Evolutionary conservation across 2,113 vertebrate species (phyloP).

Genomic region (Dicaeum eximium): DNA sequence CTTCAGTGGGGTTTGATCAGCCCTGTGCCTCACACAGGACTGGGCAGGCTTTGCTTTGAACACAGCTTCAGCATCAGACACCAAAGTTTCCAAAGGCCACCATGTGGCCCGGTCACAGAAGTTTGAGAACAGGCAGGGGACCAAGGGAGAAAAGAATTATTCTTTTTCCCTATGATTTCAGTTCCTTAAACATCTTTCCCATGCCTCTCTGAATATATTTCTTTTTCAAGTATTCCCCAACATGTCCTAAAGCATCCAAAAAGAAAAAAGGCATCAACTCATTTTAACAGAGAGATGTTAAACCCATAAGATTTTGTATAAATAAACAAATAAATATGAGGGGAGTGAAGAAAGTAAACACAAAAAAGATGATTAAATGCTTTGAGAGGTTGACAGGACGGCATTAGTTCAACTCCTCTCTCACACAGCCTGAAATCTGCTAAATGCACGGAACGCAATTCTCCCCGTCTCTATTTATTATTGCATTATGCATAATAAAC

Average conservation of each 20-base stretch:
- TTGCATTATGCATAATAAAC: constrained; percentile 11
- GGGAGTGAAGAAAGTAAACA: background rate
- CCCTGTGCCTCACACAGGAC: background rate
- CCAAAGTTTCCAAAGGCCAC: background rate
- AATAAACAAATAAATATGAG: background rate
- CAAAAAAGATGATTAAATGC: background rate
- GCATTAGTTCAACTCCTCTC: background rate
- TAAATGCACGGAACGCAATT: background rate
- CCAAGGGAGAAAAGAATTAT: background rate
- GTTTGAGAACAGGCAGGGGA: background rate
- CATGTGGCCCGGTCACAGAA: background rate
- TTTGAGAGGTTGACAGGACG: background rate
- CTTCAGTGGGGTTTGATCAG: background rate
- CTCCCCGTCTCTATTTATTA: background rate
- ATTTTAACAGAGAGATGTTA: background rate
- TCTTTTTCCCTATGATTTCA: background rate
- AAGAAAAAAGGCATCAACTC: background rate
- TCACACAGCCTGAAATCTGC: background rate
- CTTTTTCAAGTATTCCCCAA: background rate
- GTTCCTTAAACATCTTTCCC: background rate
- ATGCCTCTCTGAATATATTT: background rate
- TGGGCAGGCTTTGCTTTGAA: background rate
- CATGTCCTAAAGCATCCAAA: background rate
- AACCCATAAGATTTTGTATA: background rate
- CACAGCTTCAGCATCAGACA: background rate